Conservation (phyloP, 2,888 invertebrate species). For the Oasisia sp. region DNA sequence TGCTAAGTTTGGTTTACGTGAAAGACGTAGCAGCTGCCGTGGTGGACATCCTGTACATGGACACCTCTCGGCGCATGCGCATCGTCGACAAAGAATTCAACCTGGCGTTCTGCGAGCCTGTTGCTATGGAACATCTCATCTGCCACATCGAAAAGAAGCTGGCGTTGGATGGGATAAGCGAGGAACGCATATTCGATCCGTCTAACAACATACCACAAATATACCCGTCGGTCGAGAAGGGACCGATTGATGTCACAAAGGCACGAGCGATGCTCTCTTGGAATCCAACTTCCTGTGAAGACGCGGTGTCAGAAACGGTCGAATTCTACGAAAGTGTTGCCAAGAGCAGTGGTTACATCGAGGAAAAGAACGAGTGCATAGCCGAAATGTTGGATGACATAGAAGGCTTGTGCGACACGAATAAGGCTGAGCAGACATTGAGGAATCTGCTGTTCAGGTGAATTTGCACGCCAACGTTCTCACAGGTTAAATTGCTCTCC, state of each 20-base stretch:
- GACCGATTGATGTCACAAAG: not conserved
- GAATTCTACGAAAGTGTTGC: not conserved
- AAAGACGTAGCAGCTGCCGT: not conserved
- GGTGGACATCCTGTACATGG: not conserved
- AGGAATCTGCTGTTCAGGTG: not conserved
- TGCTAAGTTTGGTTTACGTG: not conserved
- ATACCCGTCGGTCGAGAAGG: not conserved
- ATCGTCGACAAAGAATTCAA: not conserved
- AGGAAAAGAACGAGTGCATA: not conserved
- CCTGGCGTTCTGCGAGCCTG: not conserved
- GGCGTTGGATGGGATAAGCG: not conserved
- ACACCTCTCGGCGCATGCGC: not conserved
- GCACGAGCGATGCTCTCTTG: not conserved
- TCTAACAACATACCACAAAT: conserved; percentile 1
- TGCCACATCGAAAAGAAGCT: conserved; percentile 1
- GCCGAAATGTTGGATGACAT: not conserved
- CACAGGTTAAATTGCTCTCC: not conserved
- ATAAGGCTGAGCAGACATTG: not conserved
- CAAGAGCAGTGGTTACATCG: not conserved
- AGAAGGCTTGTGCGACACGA: not conserved
- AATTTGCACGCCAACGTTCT: not conserved
- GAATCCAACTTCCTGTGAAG: not conserved
- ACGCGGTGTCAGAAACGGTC: not conserved
- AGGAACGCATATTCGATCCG: not conserved
- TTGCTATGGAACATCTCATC: not conserved